Evolutionary conservation across 2,113 vertebrate species (phyloP).

Genomic region (Lampris megalopsis): DNA sequence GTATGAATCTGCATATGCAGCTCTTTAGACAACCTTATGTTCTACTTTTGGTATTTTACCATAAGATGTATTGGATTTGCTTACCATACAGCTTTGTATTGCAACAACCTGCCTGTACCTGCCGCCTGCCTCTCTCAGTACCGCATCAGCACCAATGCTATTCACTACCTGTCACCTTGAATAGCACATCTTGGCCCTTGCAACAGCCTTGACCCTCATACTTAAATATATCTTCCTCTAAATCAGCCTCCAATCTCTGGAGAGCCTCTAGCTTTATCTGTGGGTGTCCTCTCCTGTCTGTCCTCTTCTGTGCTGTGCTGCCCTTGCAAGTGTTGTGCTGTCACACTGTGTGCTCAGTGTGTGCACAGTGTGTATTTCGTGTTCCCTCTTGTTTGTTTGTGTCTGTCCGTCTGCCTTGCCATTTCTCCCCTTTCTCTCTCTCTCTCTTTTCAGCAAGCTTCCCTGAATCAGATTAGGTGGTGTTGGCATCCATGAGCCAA

Average conservation of each 20-base stretch:
- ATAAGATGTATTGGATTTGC: conserved; percentile 10
- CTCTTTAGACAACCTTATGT: conserved; percentile 36
- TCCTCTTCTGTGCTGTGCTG: conserved; percentile 24
- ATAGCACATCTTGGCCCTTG: conserved; percentile 5
- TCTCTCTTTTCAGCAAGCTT: conserved; percentile 14
- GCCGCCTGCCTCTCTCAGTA: background rate
- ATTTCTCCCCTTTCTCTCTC: background rate
- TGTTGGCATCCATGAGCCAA: conserved; percentile 1
- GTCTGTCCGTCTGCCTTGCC: conserved; percentile 2
- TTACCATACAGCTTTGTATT: conserved; percentile 4
- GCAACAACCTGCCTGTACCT: background rate
- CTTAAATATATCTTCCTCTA: conserved; percentile 27
- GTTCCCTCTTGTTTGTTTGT: background rate
- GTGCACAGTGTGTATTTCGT: too few relatives aligned
- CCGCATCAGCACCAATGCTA: background rate
- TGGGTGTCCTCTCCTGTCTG: conserved; percentile 28
- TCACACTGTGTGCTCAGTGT: conserved; percentile 9
- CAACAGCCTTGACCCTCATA: conserved; percentile 46
- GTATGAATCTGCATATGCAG: conserved; percentile 46
- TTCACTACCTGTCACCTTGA: conserved; percentile 5
- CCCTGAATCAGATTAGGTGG: conserved; percentile 45
- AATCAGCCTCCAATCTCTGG: conserved; percentile 42
- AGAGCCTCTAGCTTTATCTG: conserved; percentile 23
- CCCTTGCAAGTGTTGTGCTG: conserved; percentile 21
- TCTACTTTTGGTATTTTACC: background rate